Conservation (phyloP, 2,113 vertebrate genomes). For the pig (Sus scrofa) region T2T-Sscrofa CM000812.6:78389501-78390000, state of each 20-base stretch:
- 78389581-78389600: too few species aligned
- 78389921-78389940: constrained; percentile 12
- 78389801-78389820: background rate
- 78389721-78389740: background rate
- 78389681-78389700: background rate
- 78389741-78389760: background rate
- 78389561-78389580: too few species aligned
- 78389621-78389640: too few species aligned
- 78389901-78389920: background rate
- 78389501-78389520: constrained; percentile 12
- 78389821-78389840: constrained; percentile 1
- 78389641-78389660: too few species aligned
- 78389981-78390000: background rate
- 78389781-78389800: background rate
- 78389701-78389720: background rate
- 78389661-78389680: constrained; percentile 18
- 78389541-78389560: too few species aligned
- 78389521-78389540: constrained; percentile 13
- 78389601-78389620: too few species aligned
- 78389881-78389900: background rate
- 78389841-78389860: background rate
- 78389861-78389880: constrained; percentile 32
- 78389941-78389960: background rate
- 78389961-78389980: background rate
- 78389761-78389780: background rate